Evolutionary conservation across 2,888 invertebrate genomes (phyloP).

Genomic region (Dicycla oo): DNA sequence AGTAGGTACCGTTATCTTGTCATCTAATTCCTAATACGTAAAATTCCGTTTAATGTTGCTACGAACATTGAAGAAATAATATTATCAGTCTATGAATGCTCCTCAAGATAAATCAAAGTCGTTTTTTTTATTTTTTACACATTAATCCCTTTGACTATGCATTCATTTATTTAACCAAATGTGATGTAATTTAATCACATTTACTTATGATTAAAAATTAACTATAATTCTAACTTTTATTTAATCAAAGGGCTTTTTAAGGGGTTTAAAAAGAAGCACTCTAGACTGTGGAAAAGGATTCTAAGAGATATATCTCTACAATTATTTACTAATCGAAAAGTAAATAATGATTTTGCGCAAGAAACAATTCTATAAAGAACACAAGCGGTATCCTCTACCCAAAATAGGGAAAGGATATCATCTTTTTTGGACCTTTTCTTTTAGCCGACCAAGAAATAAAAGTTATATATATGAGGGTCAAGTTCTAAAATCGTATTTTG

Average conservation of each 20-base stretch:
- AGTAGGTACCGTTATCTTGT: constrained; percentile 83
- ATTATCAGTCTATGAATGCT: constrained; percentile 57
- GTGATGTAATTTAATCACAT: constrained; percentile 41
- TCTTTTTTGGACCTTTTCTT: too few species aligned
- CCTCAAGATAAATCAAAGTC: constrained; percentile 40
- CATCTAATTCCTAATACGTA: constrained; percentile 69
- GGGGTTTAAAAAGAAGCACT: constrained; percentile 52
- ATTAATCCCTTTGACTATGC: constrained; percentile 28
- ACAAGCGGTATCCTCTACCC: constrained; percentile 63
- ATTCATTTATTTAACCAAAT: constrained; percentile 34
- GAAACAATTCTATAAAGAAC: constrained; percentile 63
- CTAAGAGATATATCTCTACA: constrained; percentile 47
- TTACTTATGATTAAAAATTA: constrained; percentile 29
- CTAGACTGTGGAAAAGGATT: constrained; percentile 44
- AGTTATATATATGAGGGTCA: too few species aligned
- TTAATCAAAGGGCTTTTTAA: constrained; percentile 19
- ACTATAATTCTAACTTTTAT: constrained; percentile 29
- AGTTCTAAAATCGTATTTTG: too few species aligned
- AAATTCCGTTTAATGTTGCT: constrained; percentile 55
- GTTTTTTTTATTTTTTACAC: constrained; percentile 30
- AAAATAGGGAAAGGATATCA: constrained; percentile 39
- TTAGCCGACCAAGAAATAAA: too few species aligned
- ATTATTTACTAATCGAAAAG: constrained; percentile 52
- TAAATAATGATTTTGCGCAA: constrained; percentile 65
- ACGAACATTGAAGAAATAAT: constrained; percentile 54